Evolutionary conservation across 2,888 invertebrate species (phyloP).

Genomic region (Pterostichus madidus): DNA sequence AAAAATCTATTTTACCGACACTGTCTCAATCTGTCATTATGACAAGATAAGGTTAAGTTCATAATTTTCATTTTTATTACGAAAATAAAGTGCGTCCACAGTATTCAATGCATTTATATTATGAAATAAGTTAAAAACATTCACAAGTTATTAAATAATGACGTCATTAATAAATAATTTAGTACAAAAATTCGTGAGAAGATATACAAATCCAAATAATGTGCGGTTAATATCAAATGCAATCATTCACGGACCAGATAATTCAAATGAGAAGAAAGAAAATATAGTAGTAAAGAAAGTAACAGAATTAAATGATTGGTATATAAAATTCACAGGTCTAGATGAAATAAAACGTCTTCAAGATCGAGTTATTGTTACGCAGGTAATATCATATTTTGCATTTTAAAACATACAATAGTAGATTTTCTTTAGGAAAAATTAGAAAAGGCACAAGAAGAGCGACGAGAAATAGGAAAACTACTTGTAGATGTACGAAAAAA

Average conservation of each 20-base stretch:
- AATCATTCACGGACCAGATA: conserved; percentile 53
- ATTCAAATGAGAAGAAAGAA: conserved; percentile 71
- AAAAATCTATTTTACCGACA: neutral
- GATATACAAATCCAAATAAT: conserved; percentile 13
- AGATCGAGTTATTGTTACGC: conserved; percentile 85
- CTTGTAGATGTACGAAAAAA: conserved; percentile 82
- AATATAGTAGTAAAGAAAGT: conserved; percentile 75
- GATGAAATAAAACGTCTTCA: conserved; percentile 89
- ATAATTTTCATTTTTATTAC: neutral
- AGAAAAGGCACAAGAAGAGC: conserved; percentile 82
- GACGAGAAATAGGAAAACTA: conserved; percentile 82
- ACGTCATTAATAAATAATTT: conserved; percentile 2
- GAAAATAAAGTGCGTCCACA: neutral
- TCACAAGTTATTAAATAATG: conserved; percentile 9
- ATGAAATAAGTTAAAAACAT: neutral
- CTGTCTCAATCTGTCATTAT: neutral
- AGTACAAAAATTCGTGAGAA: conserved; percentile 21
- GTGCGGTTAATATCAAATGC: conserved; percentile 19
- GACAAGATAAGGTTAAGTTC: conserved; percentile 31
- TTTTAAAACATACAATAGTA: conserved; percentile 37
- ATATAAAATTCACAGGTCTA: conserved; percentile 88
- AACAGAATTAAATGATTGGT: conserved; percentile 80
- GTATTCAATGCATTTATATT: conserved; percentile 38
- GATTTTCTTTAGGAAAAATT: conserved; percentile 80
- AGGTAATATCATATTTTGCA: conserved; percentile 75